Percentiles rank a stretch among this genome's conserved stretches.
Evolutionary conservation across 35 echinoderm and acorn worm species (phyloP).

Genomic region (Stichopus chloronotus): DNA sequence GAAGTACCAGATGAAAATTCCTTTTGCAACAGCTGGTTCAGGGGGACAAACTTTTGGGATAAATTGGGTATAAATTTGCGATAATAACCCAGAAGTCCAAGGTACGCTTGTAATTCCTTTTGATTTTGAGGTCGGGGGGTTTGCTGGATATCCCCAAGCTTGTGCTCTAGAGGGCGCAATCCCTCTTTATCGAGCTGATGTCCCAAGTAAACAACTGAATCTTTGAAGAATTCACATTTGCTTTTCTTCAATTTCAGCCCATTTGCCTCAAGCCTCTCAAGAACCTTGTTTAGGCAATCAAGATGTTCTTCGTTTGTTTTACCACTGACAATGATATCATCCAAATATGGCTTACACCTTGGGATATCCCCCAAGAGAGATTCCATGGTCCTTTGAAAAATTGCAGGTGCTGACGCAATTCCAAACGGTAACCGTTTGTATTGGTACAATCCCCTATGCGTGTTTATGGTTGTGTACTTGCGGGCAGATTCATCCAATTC

Average conservation of each 20-base stretch:
- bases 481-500: too few species aligned
- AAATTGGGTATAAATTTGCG: constrained; percentile 75
- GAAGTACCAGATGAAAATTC: constrained; percentile 54
- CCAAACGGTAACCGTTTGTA: constrained; percentile 68
- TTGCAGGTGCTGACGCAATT: constrained; percentile 69
- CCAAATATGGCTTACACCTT: constrained; percentile 62
- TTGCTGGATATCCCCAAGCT: constrained; percentile 2
- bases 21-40: constrained; percentile 56
- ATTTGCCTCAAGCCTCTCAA: constrained; percentile 50
- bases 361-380: constrained; percentile 51
- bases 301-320: constrained; percentile 52
- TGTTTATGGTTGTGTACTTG: too few species aligned
- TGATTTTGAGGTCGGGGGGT: constrained; percentile 51
- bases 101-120: constrained; percentile 59
- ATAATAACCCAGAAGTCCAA: constrained; percentile 72
- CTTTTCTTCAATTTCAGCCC: too few species aligned
- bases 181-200: too few species aligned
- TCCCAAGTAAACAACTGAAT: too few species aligned
- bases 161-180: too few species aligned
- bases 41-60: constrained; percentile 41
- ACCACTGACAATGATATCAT: constrained; percentile 70
- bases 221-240: too few species aligned
- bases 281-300: constrained; percentile 55
- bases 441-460: constrained; percentile 69
- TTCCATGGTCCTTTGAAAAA: constrained; percentile 70